phyloP scores from a whole-genome alignment of 2,797 vertebrate genomes.

The Hemitrygon akajei region DNA sequence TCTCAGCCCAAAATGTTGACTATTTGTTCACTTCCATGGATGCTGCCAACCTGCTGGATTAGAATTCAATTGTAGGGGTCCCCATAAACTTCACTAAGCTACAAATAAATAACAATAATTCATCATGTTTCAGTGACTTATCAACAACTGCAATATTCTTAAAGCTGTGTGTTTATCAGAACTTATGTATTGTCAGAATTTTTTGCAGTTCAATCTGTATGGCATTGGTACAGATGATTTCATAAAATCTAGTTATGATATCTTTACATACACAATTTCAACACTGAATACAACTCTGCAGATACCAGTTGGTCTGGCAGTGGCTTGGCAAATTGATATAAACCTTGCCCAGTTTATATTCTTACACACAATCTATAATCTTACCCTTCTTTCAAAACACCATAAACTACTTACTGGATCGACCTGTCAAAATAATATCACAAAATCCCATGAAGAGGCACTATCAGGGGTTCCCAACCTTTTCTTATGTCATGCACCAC shows the following conservation, averaged over 20 bases:
- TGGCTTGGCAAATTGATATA: not conserved
- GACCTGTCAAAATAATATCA: not conserved
- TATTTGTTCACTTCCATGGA: too few relatives aligned
- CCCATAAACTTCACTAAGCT: not conserved
- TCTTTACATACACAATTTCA: not conserved
- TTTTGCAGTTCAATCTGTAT: not conserved
- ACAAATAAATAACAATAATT: not conserved
- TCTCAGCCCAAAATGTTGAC: too few relatives aligned
- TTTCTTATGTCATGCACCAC: too few relatives aligned
- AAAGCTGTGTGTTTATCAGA: not conserved
- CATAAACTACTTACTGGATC: not conserved
- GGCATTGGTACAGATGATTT: not conserved
- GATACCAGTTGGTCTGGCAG: not conserved
- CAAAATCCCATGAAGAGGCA: not conserved
- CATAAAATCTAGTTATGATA: not conserved
- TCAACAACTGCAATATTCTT: not conserved
- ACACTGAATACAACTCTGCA: not conserved
- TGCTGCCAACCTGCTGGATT: too few relatives aligned
- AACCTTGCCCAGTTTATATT: not conserved
- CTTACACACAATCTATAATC: not conserved
- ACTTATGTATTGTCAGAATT: not conserved
- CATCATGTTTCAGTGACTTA: not conserved
- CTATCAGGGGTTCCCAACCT: not conserved
- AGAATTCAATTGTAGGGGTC: not conserved
- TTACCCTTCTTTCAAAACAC: not conserved